Evolutionary conservation across 2,113 vertebrate genomes (phyloP).

Genomic region (Caracal caracal): DNA sequence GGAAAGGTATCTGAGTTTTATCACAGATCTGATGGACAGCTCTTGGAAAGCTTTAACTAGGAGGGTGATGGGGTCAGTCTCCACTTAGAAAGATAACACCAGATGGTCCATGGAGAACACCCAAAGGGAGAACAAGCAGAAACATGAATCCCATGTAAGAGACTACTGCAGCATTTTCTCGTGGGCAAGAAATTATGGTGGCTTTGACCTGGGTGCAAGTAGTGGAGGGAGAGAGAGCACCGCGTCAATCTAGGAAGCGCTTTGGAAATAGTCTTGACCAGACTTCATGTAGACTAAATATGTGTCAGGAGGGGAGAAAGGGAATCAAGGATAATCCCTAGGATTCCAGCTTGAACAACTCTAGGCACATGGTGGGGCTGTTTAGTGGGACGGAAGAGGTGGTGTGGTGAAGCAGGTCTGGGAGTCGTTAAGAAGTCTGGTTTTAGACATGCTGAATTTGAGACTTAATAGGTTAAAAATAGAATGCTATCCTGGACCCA

Average conservation of each 20-base stretch:
- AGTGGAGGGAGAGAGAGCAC: background rate
- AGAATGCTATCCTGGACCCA: background rate
- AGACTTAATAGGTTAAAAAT: background rate
- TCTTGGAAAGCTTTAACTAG: background rate
- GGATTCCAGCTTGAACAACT: background rate
- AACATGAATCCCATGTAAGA: accelerated
- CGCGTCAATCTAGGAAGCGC: accelerated
- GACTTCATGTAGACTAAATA: background rate
- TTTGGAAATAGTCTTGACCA: background rate
- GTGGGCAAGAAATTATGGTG: background rate
- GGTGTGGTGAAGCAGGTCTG: background rate
- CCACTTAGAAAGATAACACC: background rate
- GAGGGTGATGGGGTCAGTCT: background rate
- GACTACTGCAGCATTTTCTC: accelerated
- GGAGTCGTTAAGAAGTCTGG: background rate
- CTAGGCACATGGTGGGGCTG: background rate
- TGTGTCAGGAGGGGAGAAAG: background rate
- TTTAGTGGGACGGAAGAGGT: background rate
- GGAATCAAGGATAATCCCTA: background rate
- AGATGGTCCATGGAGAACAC: background rate
- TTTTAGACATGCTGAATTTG: background rate
- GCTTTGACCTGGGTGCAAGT: background rate
- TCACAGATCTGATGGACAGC: background rate
- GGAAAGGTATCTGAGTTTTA: background rate
- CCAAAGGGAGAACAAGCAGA: too few relatives aligned